These are phyloP conservation scores for Trissolcus basalis DNA, from an alignment of 1,140 invertebrate genomes.

Conservation along the genomic window DNA sequence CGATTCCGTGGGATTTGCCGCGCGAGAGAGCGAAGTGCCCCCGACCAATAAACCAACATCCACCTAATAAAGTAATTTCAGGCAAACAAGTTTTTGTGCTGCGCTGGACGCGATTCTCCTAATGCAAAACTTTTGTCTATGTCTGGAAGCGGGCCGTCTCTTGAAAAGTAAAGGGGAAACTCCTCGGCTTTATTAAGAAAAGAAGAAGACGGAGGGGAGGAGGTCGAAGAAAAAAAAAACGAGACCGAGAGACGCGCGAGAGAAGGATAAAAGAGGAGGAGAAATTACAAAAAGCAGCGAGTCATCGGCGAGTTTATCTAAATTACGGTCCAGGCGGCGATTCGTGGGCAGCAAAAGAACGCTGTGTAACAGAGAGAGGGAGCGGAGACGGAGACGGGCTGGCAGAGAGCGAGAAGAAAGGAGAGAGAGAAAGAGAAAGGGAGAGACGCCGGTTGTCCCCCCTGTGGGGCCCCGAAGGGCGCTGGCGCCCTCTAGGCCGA, in stretches of 20 bases:
- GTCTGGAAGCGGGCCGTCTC: slow-evolving; percentile 6
- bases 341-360: slow-evolving; percentile 39
- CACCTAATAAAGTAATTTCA: slow-evolving; percentile 37
- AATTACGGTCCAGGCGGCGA: slow-evolving; percentile 45
- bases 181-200: slow-evolving; percentile 18
- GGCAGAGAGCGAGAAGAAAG: slow-evolving; percentile 22
- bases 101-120: slow-evolving; percentile 18
- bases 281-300: slow-evolving; percentile 39
- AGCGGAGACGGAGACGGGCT: slow-evolving; percentile 8
- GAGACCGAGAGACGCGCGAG: not conserved
- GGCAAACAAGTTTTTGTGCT: slow-evolving; percentile 25
- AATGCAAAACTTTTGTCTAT: slow-evolving; percentile 31
- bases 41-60: slow-evolving; percentile 11
- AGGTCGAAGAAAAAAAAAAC: slow-evolving; percentile 1
- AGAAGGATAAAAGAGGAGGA: slow-evolving; percentile 10
- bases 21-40: not conserved
- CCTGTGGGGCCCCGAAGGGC: slow-evolving; percentile 39
- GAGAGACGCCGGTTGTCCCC: slow-evolving; percentile 48
- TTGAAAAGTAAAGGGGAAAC: slow-evolving; percentile 27
- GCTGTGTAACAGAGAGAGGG: not conserved
- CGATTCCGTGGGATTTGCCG: too few species aligned
- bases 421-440: slow-evolving; percentile 39
- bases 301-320: slow-evolving; percentile 55
- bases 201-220: not conserved
- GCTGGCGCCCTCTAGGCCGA: slow-evolving; percentile 67